Conservation (phyloP, 2,888 invertebrate species). For the Phorcus lineatus region DNA sequence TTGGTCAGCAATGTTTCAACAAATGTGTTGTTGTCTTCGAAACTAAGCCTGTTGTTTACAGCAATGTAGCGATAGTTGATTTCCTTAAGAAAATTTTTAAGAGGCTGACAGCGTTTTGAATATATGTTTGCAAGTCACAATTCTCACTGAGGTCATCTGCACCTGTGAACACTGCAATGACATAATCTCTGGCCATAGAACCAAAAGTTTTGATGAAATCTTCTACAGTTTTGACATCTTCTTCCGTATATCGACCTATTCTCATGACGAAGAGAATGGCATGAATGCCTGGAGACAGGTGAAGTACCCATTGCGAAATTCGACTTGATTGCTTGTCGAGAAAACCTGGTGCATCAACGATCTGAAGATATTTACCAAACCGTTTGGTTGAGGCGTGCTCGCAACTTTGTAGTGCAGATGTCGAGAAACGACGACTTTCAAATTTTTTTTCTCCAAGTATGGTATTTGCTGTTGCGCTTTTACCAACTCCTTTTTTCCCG, state of each 20-base stretch:
- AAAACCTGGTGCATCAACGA: background rate
- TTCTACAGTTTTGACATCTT: background rate
- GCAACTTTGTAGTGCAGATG: background rate
- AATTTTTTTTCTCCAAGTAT: background rate
- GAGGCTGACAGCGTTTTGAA: background rate
- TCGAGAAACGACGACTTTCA: background rate
- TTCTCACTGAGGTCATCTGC: background rate
- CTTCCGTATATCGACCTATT: background rate
- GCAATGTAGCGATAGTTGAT: background rate
- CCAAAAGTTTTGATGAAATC: too few relatives aligned
- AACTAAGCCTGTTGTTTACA: background rate
- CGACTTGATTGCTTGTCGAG: background rate
- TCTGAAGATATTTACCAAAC: background rate
- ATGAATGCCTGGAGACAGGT: background rate
- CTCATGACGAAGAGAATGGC: background rate
- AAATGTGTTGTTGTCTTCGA: background rate
- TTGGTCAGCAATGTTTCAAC: background rate
- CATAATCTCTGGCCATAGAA: too few relatives aligned
- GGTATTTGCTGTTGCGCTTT: background rate
- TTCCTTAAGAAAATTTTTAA: background rate
- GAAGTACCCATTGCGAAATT: background rate
- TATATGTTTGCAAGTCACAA: background rate
- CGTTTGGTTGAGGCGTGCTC: background rate
- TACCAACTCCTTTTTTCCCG: background rate
- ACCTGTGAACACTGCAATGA: background rate